These are phyloP conservation scores for Pogonophryne albipinna DNA, from an alignment of 2,797 vertebrate species.

Conservation along the genomic window DNA sequence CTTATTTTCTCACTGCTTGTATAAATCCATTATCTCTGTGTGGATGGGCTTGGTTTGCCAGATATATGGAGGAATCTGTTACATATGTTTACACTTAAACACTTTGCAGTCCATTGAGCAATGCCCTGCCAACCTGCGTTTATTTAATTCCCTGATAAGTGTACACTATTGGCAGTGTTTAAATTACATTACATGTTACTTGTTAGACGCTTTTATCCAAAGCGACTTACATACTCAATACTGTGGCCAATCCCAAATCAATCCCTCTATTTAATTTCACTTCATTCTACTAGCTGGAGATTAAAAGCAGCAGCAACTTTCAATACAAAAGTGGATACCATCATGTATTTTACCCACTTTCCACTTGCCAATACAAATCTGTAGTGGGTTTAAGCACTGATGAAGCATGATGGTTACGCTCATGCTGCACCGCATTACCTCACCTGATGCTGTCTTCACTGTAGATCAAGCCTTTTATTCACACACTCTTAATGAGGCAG, in stretches of 20 bases:
- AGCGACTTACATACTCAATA: too few relatives aligned
- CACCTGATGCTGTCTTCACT: not conserved
- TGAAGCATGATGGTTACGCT: not conserved
- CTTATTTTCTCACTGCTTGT: conserved; percentile 45
- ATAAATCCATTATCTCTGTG: conserved; percentile 31
- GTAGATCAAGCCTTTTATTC: conserved; percentile 9
- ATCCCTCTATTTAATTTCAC: not conserved
- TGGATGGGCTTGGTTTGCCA: conserved; percentile 31
- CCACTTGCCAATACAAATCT: not conserved
- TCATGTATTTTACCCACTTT: not conserved
- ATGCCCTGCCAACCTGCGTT: conserved; percentile 4
- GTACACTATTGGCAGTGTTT: not conserved
- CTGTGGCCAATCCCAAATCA: too few relatives aligned
- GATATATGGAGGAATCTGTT: conserved; percentile 7
- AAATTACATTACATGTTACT: not conserved
- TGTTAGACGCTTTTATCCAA: too few relatives aligned
- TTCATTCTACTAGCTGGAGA: not conserved
- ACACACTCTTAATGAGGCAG: conserved; percentile 14
- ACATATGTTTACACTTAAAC: conserved; percentile 35
- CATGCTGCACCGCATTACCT: not conserved
- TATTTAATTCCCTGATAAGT: not conserved
- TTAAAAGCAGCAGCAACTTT: not conserved
- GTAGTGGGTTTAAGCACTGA: not conserved
- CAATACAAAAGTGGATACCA: not conserved
- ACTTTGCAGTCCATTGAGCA: conserved; percentile 23